A percentile compares a stretch with the other conserved stretches of the same genome.
These are phyloP conservation scores for Epinotia nisella DNA, from an alignment of 2,888 invertebrate genomes.

Conservation along the genomic window DNA sequence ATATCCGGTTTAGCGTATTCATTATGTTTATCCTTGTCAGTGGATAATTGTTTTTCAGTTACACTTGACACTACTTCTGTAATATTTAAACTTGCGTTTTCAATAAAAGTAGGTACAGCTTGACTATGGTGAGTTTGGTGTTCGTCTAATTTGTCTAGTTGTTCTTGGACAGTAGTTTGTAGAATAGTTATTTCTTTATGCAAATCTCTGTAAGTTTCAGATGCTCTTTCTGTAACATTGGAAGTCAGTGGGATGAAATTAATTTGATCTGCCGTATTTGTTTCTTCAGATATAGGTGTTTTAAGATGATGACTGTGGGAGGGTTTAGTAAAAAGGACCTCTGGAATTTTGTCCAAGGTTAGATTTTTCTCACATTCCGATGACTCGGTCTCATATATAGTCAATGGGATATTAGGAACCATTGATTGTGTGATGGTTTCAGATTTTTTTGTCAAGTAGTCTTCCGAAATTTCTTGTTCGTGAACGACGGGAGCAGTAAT, in stretches of 20 bases:
- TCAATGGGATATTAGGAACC: constrained; percentile 86
- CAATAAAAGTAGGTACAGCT: constrained; percentile 83
- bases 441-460: constrained; percentile 59
- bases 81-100: constrained; percentile 86
- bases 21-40: constrained; percentile 65
- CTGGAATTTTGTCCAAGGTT: constrained; percentile 60
- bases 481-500: constrained; percentile 85
- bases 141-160: constrained; percentile 78
- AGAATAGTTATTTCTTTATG: constrained; percentile 73
- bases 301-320: constrained; percentile 70
- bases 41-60: constrained; percentile 77
- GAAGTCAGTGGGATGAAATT: constrained; percentile 57
- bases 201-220: constrained; percentile 62
- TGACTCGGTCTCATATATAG: constrained; percentile 85
- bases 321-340: constrained; percentile 56
- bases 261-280: constrained; percentile 74
- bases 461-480: constrained; percentile 86
- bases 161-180: constrained; percentile 80
- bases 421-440: constrained; percentile 76
- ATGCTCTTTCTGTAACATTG: constrained; percentile 61
- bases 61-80: constrained; percentile 81
- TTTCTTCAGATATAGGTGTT: constrained; percentile 72
- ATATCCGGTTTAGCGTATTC: constrained; percentile 82
- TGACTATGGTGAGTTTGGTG: constrained; percentile 81
- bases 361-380: constrained; percentile 88